phyloP scores from a whole-genome alignment of 1,140 invertebrate species.

The Pemphigus obesinymphae region DNA sequence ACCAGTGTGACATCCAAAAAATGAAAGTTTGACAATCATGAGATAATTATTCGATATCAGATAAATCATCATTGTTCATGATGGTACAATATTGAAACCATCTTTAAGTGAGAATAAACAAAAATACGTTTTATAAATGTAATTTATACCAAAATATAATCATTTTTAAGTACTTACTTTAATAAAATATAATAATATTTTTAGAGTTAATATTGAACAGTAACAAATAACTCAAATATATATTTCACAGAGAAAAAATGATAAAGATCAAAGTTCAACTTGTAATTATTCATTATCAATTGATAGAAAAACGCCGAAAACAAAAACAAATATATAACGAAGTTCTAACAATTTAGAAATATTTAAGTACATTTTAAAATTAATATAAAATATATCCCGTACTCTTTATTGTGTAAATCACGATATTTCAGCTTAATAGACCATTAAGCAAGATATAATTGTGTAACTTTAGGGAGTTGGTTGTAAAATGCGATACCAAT shows the following conservation, averaged over 20 bases:
- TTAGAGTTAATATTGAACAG: background rate
- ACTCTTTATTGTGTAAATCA: too few relatives aligned
- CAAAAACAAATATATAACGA: background rate
- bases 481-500: too few relatives aligned
- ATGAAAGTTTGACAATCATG: slow-evolving; percentile 46
- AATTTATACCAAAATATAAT: background rate
- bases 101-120: background rate
- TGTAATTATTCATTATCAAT: background rate
- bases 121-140: background rate
- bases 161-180: background rate
- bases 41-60: background rate
- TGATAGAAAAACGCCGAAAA: background rate
- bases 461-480: too few relatives aligned
- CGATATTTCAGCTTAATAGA: too few relatives aligned
- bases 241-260: background rate
- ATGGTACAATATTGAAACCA: background rate
- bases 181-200: background rate
- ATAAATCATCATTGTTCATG: background rate
- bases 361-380: too few relatives aligned
- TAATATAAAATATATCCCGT: too few relatives aligned
- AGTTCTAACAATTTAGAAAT: too few relatives aligned
- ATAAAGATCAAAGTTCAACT: background rate
- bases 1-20: slow-evolving; percentile 47
- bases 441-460: too few relatives aligned
- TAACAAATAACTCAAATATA: background rate